Base-by-base conservation (phyloP, 2,888 invertebrate species). In the Drosophila sordidula region DNA sequence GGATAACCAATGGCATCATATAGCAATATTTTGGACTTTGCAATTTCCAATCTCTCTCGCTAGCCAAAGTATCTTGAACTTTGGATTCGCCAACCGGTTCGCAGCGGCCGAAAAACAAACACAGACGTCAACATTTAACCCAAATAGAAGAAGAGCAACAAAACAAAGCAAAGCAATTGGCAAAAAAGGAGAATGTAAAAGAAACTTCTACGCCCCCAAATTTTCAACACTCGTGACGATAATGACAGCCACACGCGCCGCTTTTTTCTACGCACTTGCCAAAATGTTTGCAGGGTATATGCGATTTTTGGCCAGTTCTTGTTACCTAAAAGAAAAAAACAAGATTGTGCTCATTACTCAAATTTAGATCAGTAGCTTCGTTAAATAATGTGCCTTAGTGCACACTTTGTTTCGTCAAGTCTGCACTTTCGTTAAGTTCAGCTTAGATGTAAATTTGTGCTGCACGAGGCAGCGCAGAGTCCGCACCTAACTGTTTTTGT, bases 91-190 rank as follows among this genome's bases (percentile, higher is more conserved):
- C 49, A 49, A 51, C 14, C 61, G 61, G 59, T 42, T 51, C 26
- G 22, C 41, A 49, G 52, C 32, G 26, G 45, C 41, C 45, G 54
- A 56, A 62, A 57, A 34, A 8, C 6, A 34, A 36, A 44, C n/a
- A 16, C 52, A 66, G 61, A 80, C 83, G 77, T 83, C 81, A 83
- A 74, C 74, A 79, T 55, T 71, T 68, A 61, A 66, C 72, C 79
- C 49, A 79, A 71, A 79, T 58, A 39, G 26, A 41, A 45, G 34
- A 18, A 47, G 46, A 61, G 18, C 22, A 61, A 42, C 14, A 46
- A 29, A 47, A 29, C 29, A 70, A 56, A 38, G 8, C 34, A 61
- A 58, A 46, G 18, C 12, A 51, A 36, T 36, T 49, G 2, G 6
- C 38, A 16, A 29, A 52, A 25, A 26, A 41, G 22, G 11, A 36